phyloP scores from a whole-genome alignment of 1,140 invertebrate genomes.

The Dolichoris vasculosae region DNA sequence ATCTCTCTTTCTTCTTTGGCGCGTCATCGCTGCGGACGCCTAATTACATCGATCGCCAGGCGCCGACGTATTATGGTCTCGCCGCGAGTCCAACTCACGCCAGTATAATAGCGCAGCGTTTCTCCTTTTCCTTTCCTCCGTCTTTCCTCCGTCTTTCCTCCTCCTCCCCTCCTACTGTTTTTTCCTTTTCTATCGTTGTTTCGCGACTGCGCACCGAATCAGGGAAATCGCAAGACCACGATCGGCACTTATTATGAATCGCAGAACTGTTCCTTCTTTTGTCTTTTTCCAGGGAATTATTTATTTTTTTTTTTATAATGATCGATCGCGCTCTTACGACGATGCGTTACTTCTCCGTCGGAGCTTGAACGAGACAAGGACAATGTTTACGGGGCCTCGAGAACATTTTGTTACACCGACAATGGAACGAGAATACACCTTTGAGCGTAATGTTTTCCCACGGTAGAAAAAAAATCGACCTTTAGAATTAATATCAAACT shows the following conservation, averaged over 20 bases:
- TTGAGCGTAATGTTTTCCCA: not conserved
- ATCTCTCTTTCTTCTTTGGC: not conserved
- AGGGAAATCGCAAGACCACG: not conserved
- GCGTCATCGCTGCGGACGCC: conserved; percentile 30
- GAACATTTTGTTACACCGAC: not conserved
- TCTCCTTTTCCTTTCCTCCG: not conserved
- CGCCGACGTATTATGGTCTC: conserved; percentile 34
- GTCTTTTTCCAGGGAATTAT: not conserved
- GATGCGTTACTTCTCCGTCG: not conserved
- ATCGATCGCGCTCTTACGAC: not conserved
- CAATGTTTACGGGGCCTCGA: not conserved
- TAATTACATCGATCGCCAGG: conserved; percentile 52
- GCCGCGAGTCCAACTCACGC: not conserved
- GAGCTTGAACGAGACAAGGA: not conserved
- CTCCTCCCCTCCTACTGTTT: not conserved
- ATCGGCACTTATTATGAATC: not conserved
- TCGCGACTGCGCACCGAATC: not conserved
- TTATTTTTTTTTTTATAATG: not conserved
- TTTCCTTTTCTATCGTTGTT: not conserved
- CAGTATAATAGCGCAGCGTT: not conserved
- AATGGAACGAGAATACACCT: not conserved
- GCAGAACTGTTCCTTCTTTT: not conserved
- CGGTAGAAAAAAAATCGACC: not conserved
- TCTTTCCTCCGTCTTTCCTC: not conserved
- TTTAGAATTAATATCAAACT: not conserved